phyloP scores from a whole-genome alignment of 1,140 invertebrate species.

The Zeugodacus cucurbitae region DNA sequence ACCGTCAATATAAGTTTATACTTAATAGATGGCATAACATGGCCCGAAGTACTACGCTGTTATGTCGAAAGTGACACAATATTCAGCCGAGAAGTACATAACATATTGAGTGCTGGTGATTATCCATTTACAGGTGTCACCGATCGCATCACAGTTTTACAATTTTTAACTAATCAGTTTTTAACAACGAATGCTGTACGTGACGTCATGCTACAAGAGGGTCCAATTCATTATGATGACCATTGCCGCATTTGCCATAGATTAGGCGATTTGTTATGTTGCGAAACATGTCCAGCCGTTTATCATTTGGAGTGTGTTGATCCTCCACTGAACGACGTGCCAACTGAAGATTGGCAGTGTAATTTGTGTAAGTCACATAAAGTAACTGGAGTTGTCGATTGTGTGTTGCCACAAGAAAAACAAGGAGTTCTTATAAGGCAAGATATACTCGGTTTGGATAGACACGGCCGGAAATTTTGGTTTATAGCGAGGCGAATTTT shows the following conservation, averaged over 20 bases:
- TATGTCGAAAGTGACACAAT: conserved; percentile 90
- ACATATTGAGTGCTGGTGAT: conserved; percentile 79
- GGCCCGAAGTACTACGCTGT: conserved; percentile 89
- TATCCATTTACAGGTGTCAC: conserved; percentile 90
- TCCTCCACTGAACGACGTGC: conserved; percentile 91
- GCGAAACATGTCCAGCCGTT: conserved; percentile 96
- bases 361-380: conserved; percentile 91
- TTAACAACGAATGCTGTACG: conserved; percentile 91
- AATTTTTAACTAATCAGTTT: conserved; percentile 94
- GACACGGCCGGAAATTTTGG: conserved; percentile 96
- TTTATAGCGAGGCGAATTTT: conserved; percentile 92
- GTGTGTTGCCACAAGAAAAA: conserved; percentile 90
- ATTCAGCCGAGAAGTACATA: conserved; percentile 78
- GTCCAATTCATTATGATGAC: conserved; percentile 94
- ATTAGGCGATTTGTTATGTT: conserved; percentile 93
- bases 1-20: conserved; percentile 93
- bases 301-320: conserved; percentile 97
- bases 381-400: conserved; percentile 92
- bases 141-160: conserved; percentile 85
- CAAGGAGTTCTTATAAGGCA: conserved; percentile 91
- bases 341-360: conserved; percentile 97
- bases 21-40: conserved; percentile 93
- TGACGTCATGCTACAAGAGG: conserved; percentile 94
- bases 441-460: conserved; percentile 92
- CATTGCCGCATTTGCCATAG: conserved; percentile 95